A percentile compares a stretch with the other conserved stretches of the same genome.
phyloP scores from a whole-genome alignment of 2,888 invertebrate genomes.

The Sesia bembeciformis region DNA sequence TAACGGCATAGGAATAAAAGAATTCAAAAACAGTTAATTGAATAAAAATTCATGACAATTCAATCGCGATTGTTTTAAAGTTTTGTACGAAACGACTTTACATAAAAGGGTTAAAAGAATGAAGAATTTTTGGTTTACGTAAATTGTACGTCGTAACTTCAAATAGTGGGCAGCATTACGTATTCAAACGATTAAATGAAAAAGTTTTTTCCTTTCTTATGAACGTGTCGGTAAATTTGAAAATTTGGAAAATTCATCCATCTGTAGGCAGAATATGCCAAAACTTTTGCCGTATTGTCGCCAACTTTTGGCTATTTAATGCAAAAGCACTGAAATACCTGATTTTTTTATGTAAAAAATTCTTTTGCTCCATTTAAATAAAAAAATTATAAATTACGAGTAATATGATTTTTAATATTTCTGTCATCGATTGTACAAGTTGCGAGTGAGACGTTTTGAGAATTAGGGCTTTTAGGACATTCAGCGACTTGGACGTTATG shows the following conservation, averaged over 20 bases:
- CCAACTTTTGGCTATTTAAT: no score
- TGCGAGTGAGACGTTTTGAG: no score
- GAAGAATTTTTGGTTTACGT: not conserved
- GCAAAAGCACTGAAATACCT: no score
- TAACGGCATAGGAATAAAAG: not conserved
- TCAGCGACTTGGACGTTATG: no score
- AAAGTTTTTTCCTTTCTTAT: not conserved
- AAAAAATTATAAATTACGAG: no score
- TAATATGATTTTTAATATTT: no score
- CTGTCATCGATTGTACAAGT: no score
- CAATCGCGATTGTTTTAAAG: not conserved
- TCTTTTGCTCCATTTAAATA: no score
- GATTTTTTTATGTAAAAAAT: no score
- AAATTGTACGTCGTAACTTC: not conserved
- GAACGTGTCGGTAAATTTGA: not conserved
- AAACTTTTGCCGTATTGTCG: not conserved
- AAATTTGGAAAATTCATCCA: not conserved
- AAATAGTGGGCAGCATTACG: not conserved
- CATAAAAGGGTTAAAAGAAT: not conserved
- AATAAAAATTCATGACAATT: not conserved
- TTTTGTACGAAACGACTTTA: not conserved
- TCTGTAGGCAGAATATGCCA: not conserved
- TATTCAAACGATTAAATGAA: not conserved
- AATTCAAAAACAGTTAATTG: no score
- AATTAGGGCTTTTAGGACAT: no score